phyloP scores from a whole-genome alignment of 2,113 vertebrate species.

The Pedionomus torquatus region DNA sequence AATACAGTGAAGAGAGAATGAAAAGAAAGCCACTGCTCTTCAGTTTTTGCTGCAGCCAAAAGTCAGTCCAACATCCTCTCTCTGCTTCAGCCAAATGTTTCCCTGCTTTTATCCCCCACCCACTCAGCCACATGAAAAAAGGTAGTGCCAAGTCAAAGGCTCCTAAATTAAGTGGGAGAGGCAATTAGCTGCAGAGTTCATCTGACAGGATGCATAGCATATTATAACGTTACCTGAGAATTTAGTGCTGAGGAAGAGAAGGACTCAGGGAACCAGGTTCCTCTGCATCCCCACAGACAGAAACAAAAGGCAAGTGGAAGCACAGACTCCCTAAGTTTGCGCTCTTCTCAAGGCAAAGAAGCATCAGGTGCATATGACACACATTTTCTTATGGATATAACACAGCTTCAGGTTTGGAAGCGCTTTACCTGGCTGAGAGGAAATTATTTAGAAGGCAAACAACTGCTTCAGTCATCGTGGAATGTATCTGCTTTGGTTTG shows the following conservation, averaged over 20 bases:
- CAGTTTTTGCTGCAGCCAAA: not conserved
- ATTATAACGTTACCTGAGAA: not conserved
- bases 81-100: not conserved
- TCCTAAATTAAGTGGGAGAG: not conserved
- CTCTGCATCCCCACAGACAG: not conserved
- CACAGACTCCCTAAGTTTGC: not conserved
- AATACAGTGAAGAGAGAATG: not conserved
- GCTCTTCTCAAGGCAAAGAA: not conserved
- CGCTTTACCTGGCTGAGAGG: not conserved
- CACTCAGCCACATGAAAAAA: not conserved
- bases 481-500: not conserved
- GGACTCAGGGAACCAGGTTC: not conserved
- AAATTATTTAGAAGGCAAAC: not conserved
- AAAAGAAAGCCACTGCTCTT: not conserved
- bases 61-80: not conserved
- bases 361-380: not conserved
- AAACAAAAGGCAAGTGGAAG: not conserved
- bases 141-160: not conserved
- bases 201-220: not conserved
- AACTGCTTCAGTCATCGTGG: not conserved
- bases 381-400: not conserved
- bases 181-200: not conserved
- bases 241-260: not conserved
- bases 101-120: not conserved
- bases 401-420: not conserved